These are phyloP conservation scores for Gymnoscopelus microlampas DNA, from an alignment of 2,797 vertebrate genomes.

Conservation along the genomic window DNA sequence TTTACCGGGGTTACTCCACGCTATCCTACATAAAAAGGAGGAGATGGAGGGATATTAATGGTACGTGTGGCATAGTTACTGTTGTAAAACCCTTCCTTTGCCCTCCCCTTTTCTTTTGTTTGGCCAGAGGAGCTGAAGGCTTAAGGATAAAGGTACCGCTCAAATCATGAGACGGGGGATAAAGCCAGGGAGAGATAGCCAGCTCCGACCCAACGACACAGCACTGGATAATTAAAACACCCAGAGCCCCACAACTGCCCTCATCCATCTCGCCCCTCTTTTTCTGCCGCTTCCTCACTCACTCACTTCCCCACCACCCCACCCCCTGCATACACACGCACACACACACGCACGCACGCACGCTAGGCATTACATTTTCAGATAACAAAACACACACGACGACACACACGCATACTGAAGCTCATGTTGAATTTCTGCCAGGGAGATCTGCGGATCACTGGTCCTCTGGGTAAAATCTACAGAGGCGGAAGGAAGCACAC, in stretches of 20 bases:
- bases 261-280: constrained; percentile 80
- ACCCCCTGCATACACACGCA: constrained; percentile 1
- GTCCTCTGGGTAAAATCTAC: constrained; percentile 74
- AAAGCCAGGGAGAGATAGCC: constrained; percentile 81
- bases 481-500: constrained; percentile 57
- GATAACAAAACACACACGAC: constrained; percentile 67
- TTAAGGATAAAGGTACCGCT: constrained; percentile 85
- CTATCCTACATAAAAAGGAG: constrained; percentile 73
- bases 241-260: constrained; percentile 80
- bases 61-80: constrained; percentile 82
- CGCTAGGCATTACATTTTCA: constrained; percentile 34
- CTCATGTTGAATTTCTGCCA: constrained; percentile 64
- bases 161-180: constrained; percentile 84
- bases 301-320: constrained; percentile 40
- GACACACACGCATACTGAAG: constrained; percentile 60
- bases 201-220: constrained; percentile 80
- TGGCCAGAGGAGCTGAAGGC: constrained; percentile 85
- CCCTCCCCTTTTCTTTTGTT: constrained; percentile 84
- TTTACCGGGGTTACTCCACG: constrained; percentile 78
- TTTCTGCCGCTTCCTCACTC: constrained; percentile 61
- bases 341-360: constrained; percentile 4
- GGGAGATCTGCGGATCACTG: constrained; percentile 56
- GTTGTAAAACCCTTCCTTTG: constrained; percentile 79
- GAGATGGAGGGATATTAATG: constrained; percentile 85
- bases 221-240: constrained; percentile 86